These are phyloP conservation scores for Leptinotarsa texana DNA, from an alignment of 1,140 invertebrate genomes.

Conservation along the genomic window DNA sequence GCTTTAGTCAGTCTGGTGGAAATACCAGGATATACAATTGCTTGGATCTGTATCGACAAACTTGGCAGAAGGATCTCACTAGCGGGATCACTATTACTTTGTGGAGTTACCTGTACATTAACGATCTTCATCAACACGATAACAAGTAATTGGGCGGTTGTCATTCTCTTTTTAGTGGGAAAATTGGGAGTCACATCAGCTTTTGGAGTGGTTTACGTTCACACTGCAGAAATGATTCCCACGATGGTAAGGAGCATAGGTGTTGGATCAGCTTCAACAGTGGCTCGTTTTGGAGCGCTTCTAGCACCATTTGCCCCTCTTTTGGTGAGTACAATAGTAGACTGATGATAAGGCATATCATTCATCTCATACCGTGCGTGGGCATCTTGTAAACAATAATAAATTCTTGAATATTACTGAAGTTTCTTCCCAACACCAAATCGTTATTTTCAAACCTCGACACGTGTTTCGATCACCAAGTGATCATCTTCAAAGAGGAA, in stretches of 20 bases:
- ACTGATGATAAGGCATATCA: too few relatives aligned
- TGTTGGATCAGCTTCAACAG: slow-evolving; percentile 64
- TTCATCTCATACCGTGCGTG: too few relatives aligned
- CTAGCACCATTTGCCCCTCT: slow-evolving; percentile 66
- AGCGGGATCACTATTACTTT: slow-evolving; percentile 57
- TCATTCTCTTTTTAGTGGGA: slow-evolving; percentile 65
- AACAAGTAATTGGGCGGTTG: slow-evolving; percentile 58
- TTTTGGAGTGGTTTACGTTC: slow-evolving; percentile 65
- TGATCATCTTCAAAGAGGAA: too few relatives aligned
- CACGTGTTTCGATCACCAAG: too few relatives aligned
- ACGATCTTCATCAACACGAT: slow-evolving; percentile 54
- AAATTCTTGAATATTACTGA: too few relatives aligned
- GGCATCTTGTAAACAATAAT: too few relatives aligned
- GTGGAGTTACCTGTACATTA: slow-evolving; percentile 60
- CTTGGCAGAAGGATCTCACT: slow-evolving; percentile 59
- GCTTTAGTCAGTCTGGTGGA: slow-evolving; percentile 63
- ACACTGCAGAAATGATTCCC: slow-evolving; percentile 68
- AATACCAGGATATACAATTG: slow-evolving; percentile 64
- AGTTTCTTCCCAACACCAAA: too few relatives aligned
- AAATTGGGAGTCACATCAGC: slow-evolving; percentile 67
- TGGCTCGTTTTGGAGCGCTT: slow-evolving; percentile 65
- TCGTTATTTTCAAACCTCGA: too few relatives aligned
- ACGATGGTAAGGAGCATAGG: slow-evolving; percentile 63
- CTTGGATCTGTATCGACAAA: slow-evolving; percentile 59
- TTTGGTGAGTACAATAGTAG: slow-evolving; percentile 54